A percentile compares a stretch with the other conserved stretches of the same genome.
These are phyloP conservation scores for Zenarchopterus dispar DNA, from an alignment of 2,797 vertebrate species.

Conservation along the genomic window DNA sequence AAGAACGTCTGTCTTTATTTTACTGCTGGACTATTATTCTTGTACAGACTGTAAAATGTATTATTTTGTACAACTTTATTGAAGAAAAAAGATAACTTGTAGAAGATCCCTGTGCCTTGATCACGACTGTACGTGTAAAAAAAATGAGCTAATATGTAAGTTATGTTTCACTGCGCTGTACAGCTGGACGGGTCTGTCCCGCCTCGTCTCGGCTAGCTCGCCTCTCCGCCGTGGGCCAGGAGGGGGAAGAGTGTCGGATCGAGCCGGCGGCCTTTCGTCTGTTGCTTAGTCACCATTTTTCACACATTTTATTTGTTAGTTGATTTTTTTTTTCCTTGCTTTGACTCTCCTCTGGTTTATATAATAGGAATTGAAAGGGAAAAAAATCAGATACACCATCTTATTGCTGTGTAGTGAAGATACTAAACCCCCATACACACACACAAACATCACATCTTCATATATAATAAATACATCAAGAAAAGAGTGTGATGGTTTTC, in stretches of 20 bases:
- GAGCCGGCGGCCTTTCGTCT: slow-evolving; percentile 82
- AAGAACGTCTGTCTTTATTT: slow-evolving; percentile 83
- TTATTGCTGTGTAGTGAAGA: slow-evolving; percentile 87
- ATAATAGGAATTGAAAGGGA: slow-evolving; percentile 80
- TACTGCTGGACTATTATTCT: slow-evolving; percentile 97
- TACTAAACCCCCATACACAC: slow-evolving; percentile 67
- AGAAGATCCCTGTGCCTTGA: slow-evolving; percentile 92
- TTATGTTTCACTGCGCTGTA: slow-evolving; percentile 91
- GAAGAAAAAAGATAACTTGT: slow-evolving; percentile 42
- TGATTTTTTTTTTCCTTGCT: slow-evolving; percentile 70
- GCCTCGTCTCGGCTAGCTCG: slow-evolving; percentile 72
- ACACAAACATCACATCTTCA: slow-evolving; percentile 71
- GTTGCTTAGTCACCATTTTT: slow-evolving; percentile 84
- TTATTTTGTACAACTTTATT: slow-evolving; percentile 99
- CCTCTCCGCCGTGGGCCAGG: slow-evolving; percentile 33
- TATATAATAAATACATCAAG: slow-evolving; percentile 71
- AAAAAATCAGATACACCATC: slow-evolving; percentile 76
- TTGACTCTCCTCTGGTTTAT: slow-evolving; percentile 76
- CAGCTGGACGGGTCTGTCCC: slow-evolving; percentile 86
- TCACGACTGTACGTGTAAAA: slow-evolving; percentile 91
- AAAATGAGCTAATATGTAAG: slow-evolving; percentile 91
- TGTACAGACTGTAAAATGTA: slow-evolving; percentile 99
- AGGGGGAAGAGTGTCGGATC: slow-evolving; percentile 46
- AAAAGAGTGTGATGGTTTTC: slow-evolving; percentile 17
- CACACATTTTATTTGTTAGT: slow-evolving; percentile 59